phyloP scores from a whole-genome alignment of 2,113 vertebrate species.

The Paramormyrops kingsleyae region DNA sequence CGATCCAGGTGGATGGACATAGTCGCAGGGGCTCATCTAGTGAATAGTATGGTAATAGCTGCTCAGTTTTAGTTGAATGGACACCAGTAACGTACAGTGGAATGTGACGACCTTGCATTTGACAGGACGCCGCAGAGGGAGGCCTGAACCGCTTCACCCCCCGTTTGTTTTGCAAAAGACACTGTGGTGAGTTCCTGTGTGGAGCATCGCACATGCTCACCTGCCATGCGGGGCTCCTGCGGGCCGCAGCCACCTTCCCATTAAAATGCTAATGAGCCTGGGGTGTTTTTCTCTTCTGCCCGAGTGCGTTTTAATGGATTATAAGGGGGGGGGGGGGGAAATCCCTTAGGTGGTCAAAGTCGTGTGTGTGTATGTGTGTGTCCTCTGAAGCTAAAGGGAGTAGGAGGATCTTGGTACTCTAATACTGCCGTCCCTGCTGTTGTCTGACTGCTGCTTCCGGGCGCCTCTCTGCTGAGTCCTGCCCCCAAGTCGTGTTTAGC shows the following conservation, averaged over 20 bases:
- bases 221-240: background rate
- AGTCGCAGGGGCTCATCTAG: background rate
- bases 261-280: conserved; percentile 9
- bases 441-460: background rate
- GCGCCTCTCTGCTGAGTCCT: background rate
- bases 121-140: background rate
- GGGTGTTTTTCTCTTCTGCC: background rate
- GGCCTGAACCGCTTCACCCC: background rate
- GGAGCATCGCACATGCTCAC: background rate
- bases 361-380: background rate
- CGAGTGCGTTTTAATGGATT: conserved; percentile 1
- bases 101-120: background rate
- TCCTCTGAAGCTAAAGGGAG: background rate
- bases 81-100: background rate
- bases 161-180: background rate
- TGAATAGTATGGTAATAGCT: background rate
- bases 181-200: background rate
- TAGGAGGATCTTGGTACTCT: background rate
- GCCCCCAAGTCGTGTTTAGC: background rate
- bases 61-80: background rate
- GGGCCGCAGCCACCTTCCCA: background rate
- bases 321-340: background rate
- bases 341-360: background rate
- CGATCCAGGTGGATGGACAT: background rate
- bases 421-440: background rate